These are phyloP conservation scores for Meta bourneti DNA, from an alignment of 2,888 invertebrate species.

Conservation along the genomic window DNA sequence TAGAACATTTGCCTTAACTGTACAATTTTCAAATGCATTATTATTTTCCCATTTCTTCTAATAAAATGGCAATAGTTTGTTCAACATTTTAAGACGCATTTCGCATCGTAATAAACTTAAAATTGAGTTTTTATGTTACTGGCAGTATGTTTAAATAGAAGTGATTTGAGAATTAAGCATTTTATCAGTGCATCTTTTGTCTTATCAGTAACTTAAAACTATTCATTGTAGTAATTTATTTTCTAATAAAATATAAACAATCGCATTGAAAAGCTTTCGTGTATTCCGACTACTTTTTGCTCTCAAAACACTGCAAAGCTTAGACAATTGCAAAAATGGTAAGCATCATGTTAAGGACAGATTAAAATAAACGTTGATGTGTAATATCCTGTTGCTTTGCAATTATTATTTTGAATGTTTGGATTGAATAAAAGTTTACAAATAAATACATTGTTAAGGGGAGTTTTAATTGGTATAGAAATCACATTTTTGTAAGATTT, in stretches of 20 bases:
- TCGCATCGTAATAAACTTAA: neutral
- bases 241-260: neutral
- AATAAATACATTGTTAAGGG: no score
- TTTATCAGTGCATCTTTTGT: neutral
- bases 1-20: neutral
- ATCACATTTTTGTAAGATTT: no score
- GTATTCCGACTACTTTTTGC: neutral
- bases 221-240: neutral
- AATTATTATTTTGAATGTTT: neutral
- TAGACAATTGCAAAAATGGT: neutral
- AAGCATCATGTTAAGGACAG: neutral
- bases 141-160: neutral
- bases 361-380: no score
- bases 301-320: neutral
- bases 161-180: neutral
- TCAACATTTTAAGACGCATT: neutral
- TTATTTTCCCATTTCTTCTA: neutral
- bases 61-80: neutral
- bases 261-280: neutral
- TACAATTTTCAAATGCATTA: slow-evolving; percentile 2
- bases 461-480: no score
- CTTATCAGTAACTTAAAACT: neutral
- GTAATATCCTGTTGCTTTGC: neutral
- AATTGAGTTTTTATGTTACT: neutral
- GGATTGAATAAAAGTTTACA: no score